phyloP scores from a whole-genome alignment of 2,888 invertebrate genomes.

The Xanthia togata region DNA sequence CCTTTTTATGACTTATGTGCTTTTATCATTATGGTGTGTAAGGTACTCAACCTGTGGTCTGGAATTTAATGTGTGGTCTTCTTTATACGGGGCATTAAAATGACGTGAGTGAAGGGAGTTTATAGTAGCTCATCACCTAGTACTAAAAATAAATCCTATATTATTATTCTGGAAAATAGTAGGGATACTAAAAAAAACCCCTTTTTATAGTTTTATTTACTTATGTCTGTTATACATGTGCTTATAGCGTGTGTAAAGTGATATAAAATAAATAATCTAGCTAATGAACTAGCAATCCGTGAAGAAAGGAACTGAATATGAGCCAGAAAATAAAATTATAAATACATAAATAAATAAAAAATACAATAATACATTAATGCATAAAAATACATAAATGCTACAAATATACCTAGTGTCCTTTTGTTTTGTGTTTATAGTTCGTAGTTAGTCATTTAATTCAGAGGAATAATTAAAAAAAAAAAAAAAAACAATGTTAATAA shows the following conservation, averaged over 20 bases:
- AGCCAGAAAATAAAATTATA: too few relatives aligned
- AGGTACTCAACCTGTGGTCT: neutral
- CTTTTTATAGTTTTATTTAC: too few relatives aligned
- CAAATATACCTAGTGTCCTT: too few relatives aligned
- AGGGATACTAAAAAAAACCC: neutral
- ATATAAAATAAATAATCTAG: constrained; percentile 4
- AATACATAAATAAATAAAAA: too few relatives aligned
- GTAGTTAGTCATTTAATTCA: too few relatives aligned
- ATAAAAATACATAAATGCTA: too few relatives aligned
- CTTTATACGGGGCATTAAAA: constrained; percentile 19
- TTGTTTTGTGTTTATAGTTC: too few relatives aligned
- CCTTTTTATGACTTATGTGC: constrained; percentile 7
- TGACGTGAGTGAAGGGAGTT: neutral
- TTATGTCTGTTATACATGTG: neutral
- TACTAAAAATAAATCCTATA: constrained; percentile 17
- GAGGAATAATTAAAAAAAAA: too few relatives aligned
- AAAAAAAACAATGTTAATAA: too few relatives aligned
- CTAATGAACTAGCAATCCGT: too few relatives aligned
- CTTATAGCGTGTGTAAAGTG: neutral
- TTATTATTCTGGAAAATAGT: neutral
- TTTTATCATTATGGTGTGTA: constrained; percentile 21
- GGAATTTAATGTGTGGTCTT: constrained; percentile 4
- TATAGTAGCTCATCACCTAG: constrained; percentile 33
- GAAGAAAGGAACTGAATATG: too few relatives aligned
- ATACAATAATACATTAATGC: too few relatives aligned